Conservation (phyloP, 2,113 vertebrate species). For the Indri indri region DNA sequence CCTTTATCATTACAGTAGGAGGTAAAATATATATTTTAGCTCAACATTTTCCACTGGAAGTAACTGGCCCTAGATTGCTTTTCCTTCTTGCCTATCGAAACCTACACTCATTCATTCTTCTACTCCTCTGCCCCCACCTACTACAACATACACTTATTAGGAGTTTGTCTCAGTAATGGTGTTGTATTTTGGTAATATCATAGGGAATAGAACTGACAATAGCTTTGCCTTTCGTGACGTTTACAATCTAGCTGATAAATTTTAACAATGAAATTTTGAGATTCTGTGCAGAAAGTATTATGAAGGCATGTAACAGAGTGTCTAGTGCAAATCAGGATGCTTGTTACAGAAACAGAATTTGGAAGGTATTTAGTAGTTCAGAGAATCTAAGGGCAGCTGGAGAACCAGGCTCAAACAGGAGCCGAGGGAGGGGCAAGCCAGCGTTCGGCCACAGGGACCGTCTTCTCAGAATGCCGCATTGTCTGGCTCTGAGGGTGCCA, state of each 20-base stretch:
- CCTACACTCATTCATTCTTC: background rate
- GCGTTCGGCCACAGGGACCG: accelerated
- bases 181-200: background rate
- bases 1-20: background rate
- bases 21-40: background rate
- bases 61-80: background rate
- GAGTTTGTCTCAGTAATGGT: background rate
- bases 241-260: background rate
- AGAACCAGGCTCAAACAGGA: background rate
- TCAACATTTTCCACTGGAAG: background rate
- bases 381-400: background rate
- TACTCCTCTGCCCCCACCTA: accelerated
- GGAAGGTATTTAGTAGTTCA: background rate
- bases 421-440: background rate
- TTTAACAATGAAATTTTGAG: background rate
- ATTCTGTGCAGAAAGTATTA: background rate
- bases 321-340: background rate
- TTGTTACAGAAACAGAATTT: background rate
- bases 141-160: background rate
- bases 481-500: background rate
- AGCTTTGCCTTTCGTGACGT: background rate
- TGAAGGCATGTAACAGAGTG: background rate
- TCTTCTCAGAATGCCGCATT: accelerated
- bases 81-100: background rate
- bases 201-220: background rate